phyloP scores from a whole-genome alignment of 2,888 invertebrate genomes.

The Germaria angustata region DNA sequence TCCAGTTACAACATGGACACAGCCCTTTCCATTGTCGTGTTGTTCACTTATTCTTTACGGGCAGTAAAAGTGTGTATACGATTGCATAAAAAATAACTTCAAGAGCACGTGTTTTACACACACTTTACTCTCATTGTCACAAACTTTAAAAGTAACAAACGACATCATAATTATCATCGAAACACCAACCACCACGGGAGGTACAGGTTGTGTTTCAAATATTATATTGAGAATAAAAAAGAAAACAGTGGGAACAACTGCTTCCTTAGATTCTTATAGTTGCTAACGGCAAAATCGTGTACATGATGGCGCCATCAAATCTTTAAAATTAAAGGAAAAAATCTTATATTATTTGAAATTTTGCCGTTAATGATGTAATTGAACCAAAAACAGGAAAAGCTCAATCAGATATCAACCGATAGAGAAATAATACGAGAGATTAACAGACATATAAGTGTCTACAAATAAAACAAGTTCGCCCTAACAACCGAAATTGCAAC shows the following conservation, averaged over 20 bases:
- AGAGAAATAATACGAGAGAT: too few species aligned
- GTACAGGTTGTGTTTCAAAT: conserved; percentile 5
- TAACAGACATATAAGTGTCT: too few species aligned
- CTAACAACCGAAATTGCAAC: too few species aligned
- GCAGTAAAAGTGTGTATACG: neutral
- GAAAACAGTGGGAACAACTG: neutral
- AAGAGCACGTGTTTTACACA: conserved; percentile 75
- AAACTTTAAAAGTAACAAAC: conserved; percentile 46
- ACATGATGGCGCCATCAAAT: conserved; percentile 69
- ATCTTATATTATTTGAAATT: too few species aligned
- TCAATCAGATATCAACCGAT: too few species aligned
- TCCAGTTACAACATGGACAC: neutral
- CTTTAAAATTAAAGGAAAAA: conserved; percentile 23
- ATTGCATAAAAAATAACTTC: neutral
- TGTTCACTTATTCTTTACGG: conserved; percentile 2
- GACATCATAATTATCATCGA: conserved; percentile 30
- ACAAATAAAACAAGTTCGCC: too few species aligned
- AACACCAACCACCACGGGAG: conserved; percentile 49
- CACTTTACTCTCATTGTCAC: conserved; percentile 65
- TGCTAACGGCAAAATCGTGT: conserved; percentile 69
- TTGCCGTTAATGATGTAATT: too few species aligned
- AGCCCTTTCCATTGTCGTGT: neutral
- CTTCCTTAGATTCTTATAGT: conserved; percentile 61
- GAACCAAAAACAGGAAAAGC: neutral
- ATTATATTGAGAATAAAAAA: conserved; percentile 19